Base-by-base conservation (phyloP, 2,113 vertebrate genomes). In the Calonectris borealis region DNA sequence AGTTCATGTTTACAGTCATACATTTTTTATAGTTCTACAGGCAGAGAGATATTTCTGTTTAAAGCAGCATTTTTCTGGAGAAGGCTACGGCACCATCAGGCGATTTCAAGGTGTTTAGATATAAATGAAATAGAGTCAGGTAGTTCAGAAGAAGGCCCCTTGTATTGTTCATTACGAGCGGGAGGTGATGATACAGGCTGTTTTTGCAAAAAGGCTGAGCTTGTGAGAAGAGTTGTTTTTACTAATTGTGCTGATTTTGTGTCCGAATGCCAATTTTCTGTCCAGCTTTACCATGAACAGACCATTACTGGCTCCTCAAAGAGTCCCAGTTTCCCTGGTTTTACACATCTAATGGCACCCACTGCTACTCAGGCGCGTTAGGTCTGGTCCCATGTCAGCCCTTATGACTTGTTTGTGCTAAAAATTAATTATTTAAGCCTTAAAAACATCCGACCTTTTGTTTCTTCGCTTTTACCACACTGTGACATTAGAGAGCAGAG, bases 21-120 rank as follows among this genome's bases (percentile, higher is more conserved):
- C 52, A 77, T 95, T 86, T 95, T 94, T 95, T 82, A 87, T 82
- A 91, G 36, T 57, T 95, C 57, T 62, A 55, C 77, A 76, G 49
- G 54, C 70, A 91, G 48, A 84, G 31, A 90, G 13, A 90, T 10
- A 49, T 84, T 91, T 95, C 76, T 94, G 77, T 93, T 89, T 87
- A 76, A 96, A 94, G 65, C 57, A 64, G 81, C 22, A 26, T 73
- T 94, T 96, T 93, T 73, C 76, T 73, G 46, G 49, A 75, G 69
- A 68, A 78, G 8, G 32, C 46, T 80, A 65, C 0, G 7, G 77
- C 73, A 84, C 16, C 52, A 32, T 60, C 69, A 75, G 3, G 1
- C 51, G 57, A 84, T 82, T 87, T 75, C 51, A 78, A 68, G 71
- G 51, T n/a, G 38, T 54, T 88, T 18, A 46, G 64, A 21, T 62